These are phyloP conservation scores for Rhyacichthys aspro DNA, from an alignment of 2,797 vertebrate genomes.

Conservation along the genomic window DNA sequence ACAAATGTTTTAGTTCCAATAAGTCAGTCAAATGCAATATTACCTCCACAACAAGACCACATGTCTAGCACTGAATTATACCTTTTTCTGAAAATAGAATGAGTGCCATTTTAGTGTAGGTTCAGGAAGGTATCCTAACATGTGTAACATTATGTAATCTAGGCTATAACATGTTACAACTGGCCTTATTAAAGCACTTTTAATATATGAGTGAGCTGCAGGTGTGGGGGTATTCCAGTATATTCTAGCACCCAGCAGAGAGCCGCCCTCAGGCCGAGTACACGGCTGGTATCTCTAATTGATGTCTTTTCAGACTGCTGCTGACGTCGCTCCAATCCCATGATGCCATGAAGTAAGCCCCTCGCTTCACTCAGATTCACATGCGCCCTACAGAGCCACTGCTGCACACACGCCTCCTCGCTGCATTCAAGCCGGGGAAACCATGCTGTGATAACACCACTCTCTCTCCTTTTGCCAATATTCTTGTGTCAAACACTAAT, in stretches of 20 bases:
- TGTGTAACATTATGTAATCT: background rate
- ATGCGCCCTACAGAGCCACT: slow-evolving; percentile 60
- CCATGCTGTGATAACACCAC: slow-evolving; percentile 7
- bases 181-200: background rate
- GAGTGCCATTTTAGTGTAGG: too few relatives aligned
- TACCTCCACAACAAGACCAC: too few relatives aligned
- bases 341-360: slow-evolving; percentile 64
- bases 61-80: too few relatives aligned
- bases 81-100: too few relatives aligned
- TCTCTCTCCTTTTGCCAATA: background rate
- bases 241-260: slow-evolving; percentile 35
- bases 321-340: slow-evolving; percentile 74
- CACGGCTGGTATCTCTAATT: slow-evolving; percentile 61
- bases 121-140: too few relatives aligned
- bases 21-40: too few relatives aligned
- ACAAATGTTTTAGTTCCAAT: too few relatives aligned
- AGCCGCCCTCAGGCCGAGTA: slow-evolving; percentile 24
- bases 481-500: background rate
- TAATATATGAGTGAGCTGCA: slow-evolving; percentile 7
- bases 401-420: slow-evolving; percentile 28
- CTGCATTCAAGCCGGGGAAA: slow-evolving; percentile 23
- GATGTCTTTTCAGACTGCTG: slow-evolving; percentile 42
- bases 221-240: slow-evolving; percentile 46
- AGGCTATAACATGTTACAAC: background rate
- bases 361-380: slow-evolving; percentile 46